phyloP scores from a whole-genome alignment of 2,888 invertebrate genomes.

The Chrysotoxum bicinctum region DNA sequence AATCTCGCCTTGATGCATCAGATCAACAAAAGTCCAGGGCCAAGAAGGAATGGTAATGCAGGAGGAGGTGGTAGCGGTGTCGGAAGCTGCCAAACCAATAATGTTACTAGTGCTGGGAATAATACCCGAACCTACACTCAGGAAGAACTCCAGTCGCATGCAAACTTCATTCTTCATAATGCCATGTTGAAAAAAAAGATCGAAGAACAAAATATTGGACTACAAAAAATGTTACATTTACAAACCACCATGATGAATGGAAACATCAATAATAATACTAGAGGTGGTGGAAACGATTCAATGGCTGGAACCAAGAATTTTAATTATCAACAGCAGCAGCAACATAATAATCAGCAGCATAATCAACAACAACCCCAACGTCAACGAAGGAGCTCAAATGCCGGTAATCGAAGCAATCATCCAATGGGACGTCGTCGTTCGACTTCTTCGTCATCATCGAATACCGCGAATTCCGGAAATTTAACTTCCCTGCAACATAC shows the following conservation, averaged over 20 bases:
- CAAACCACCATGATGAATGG: constrained; percentile 41
- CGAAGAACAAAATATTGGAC: constrained; percentile 77
- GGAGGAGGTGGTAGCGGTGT: background rate
- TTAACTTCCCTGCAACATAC: constrained; percentile 21
- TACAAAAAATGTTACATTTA: constrained; percentile 77
- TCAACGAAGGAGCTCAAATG: constrained; percentile 62
- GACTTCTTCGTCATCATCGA: constrained; percentile 63
- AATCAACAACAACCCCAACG: constrained; percentile 66
- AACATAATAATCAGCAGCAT: constrained; percentile 55
- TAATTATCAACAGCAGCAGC: constrained; percentile 65
- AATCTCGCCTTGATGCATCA: constrained; percentile 79
- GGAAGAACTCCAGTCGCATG: constrained; percentile 79
- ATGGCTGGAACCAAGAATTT: constrained; percentile 46
- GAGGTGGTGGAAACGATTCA: constrained; percentile 33
- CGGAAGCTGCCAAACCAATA: background rate
- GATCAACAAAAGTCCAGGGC: constrained; percentile 74
- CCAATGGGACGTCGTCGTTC: constrained; percentile 55
- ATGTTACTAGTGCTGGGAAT: background rate
- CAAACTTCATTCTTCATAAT: constrained; percentile 80
- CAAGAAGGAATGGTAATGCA: constrained; percentile 45
- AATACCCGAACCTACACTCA: constrained; percentile 74
- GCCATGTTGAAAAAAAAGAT: constrained; percentile 80
- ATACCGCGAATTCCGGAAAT: constrained; percentile 36
- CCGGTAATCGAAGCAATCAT: constrained; percentile 18
- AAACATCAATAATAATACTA: constrained; percentile 21